Evolutionary conservation across 2,797 vertebrate species (phyloP).

Genomic region (Pterois miles): DNA sequence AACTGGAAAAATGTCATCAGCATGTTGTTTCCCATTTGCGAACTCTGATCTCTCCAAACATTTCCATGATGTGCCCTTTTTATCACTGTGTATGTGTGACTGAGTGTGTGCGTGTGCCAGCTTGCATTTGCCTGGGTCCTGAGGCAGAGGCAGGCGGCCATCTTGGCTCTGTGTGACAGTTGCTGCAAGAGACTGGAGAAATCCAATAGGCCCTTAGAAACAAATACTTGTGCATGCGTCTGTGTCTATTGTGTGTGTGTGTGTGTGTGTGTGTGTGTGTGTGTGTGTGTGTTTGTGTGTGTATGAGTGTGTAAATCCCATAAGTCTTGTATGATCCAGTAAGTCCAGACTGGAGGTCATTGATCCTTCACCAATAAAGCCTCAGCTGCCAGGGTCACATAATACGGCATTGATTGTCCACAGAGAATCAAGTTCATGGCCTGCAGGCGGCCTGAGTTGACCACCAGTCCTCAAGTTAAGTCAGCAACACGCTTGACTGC

Average conservation of each 20-base stretch:
- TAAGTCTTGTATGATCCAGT: slow-evolving; percentile 61
- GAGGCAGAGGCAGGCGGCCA: slow-evolving; percentile 41
- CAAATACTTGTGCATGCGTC: neutral
- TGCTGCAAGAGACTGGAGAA: slow-evolving; percentile 44
- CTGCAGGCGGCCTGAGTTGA: slow-evolving; percentile 11
- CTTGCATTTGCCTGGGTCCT: slow-evolving; percentile 7
- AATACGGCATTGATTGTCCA: slow-evolving; percentile 42
- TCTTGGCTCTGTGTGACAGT: slow-evolving; percentile 47
- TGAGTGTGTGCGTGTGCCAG: neutral
- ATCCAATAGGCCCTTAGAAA: slow-evolving; percentile 57
- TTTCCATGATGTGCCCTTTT: neutral
- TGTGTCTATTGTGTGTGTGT: neutral
- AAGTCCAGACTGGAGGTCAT: slow-evolving; percentile 60
- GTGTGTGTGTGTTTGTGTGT: slow-evolving; percentile 5
- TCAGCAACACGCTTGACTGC: neutral
- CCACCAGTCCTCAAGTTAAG: neutral
- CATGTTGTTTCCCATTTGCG: neutral
- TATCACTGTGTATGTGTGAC: neutral
- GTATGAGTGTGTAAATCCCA: slow-evolving; percentile 40
- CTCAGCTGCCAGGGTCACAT: slow-evolving; percentile 54
- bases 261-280: slow-evolving; percentile 1
- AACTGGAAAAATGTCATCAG: neutral
- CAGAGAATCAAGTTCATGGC: slow-evolving; percentile 35
- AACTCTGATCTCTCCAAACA: neutral
- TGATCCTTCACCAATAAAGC: slow-evolving; percentile 62